A percentile compares a stretch with the other conserved stretches of the same genome.
Conservation (phyloP, 64 coral and sea anemone species). For the Montipora efflorescens region DNA sequence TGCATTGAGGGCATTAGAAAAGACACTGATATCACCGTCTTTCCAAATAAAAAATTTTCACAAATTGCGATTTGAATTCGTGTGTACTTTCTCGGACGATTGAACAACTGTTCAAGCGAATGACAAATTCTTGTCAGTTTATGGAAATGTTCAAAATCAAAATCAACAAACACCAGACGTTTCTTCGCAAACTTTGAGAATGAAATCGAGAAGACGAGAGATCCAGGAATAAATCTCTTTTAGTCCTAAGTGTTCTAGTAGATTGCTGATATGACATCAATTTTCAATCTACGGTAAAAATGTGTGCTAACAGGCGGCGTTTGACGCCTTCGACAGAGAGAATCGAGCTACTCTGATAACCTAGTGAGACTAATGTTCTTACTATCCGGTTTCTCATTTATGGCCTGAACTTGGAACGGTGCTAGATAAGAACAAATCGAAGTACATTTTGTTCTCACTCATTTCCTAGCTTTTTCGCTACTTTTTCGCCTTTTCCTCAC, state of each 20-base stretch:
- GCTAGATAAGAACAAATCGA: constrained; percentile 62
- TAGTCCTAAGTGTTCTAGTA: constrained; percentile 5
- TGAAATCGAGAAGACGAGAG: not conserved
- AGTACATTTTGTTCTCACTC: constrained; percentile 11
- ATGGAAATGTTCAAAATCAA: constrained; percentile 28
- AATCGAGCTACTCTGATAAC: constrained; percentile 59
- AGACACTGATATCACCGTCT: constrained; percentile 33
- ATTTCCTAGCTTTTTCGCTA: not conserved
- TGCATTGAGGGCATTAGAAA: constrained; percentile 76
- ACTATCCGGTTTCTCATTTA: not conserved
- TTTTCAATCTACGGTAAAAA: constrained; percentile 14
- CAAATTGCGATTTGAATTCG: not conserved
- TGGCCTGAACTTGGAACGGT: constrained; percentile 19
- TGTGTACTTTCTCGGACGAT: not conserved
- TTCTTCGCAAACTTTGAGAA: not conserved
- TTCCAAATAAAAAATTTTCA: constrained; percentile 49
- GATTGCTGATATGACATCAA: constrained; percentile 23
- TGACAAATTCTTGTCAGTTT: not conserved
- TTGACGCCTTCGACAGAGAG: constrained; percentile 73
- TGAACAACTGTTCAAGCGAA: not conserved
- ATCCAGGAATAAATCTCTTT: not conserved
- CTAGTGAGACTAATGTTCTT: constrained; percentile 31
- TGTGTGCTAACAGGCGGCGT: constrained; percentile 50
- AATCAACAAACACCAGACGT: constrained; percentile 27
- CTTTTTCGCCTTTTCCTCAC: not conserved